Percentiles rank a stretch among this genome's conserved stretches.
phyloP scores from a whole-genome alignment of 2,113 vertebrate genomes.

The Alethe castanea region DNA sequence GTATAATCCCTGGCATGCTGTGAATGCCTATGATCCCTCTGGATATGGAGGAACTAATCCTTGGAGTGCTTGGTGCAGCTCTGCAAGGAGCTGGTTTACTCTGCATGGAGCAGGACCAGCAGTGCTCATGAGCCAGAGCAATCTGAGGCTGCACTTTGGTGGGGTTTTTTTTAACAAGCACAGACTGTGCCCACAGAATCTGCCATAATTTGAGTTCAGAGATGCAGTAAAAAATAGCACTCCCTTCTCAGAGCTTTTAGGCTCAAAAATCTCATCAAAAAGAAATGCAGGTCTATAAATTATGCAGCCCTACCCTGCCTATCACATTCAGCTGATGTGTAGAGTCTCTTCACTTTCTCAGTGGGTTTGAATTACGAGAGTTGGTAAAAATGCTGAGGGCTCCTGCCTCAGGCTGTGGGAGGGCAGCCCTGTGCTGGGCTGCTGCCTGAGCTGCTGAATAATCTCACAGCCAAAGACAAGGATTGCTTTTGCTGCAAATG shows the following conservation, averaged over 20 bases:
- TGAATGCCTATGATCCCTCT: background rate
- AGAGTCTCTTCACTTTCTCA: background rate
- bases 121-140: background rate
- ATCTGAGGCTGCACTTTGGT: background rate
- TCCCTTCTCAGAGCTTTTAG: constrained; percentile 6
- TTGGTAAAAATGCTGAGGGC: background rate
- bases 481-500: background rate
- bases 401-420: background rate
- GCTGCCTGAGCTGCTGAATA: background rate
- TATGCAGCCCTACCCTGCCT: constrained; percentile 25
- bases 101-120: background rate
- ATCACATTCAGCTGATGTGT: background rate
- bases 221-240: background rate
- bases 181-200: background rate
- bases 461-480: accelerated
- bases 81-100: background rate
- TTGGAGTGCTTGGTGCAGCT: background rate
- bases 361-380: background rate
- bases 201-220: background rate
- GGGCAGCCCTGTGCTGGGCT: background rate
- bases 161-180: background rate
- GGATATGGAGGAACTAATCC: background rate
- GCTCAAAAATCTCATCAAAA: constrained; percentile 41
- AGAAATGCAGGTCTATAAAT: constrained; percentile 15
- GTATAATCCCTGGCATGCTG: background rate